Evolutionary conservation across 2,797 vertebrate species (phyloP), one percentile per base, ranked within the genome.

Genomic region (Lateolabrax maculatus): DNA sequence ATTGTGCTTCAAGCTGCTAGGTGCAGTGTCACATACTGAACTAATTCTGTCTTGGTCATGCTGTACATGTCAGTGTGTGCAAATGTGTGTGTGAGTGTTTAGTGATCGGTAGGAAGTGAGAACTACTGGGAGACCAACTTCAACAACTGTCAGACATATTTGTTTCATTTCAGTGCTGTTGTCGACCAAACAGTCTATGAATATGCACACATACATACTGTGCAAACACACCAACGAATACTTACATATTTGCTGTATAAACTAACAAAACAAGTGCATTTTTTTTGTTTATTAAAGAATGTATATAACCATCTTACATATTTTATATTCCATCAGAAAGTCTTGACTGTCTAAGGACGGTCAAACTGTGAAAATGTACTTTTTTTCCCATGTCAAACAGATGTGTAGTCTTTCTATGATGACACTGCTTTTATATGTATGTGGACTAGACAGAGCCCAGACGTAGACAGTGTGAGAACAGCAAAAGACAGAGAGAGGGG

Each of bases 401-500:
- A 81, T 73, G 70, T 56, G 67, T 44, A 57, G 39, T 44, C 27
- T 79, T 44, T 76, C 43, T 27, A 31, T 75, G 58, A 83, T 60
- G 29, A 75, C 75, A 65, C 62, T 41, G 55, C 77, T 80, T 83
- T 79, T 77, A 75, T 74, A 72, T 80, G 58, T 55, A 68, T 44
- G 56, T 72, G 41, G 70, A 74, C 61, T 27, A 89, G 85, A 90
- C 60, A 53, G 70, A 84, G 71, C 51, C 56, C 61, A 82, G 77
- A 69, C 74, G 15, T 18, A 84, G 87, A 86, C 81, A 77, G 82
- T 88, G 89, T 90, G 88, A 92, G 85, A 91, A 89, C 79, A 81
- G 87, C 70, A 23, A 61, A 86, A 90, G 85, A 88, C 77, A 84
- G 77, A 86, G 84, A 69, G 71, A 83, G 88, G 86, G 79, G 84